Evolutionary conservation across 2,888 invertebrate genomes (phyloP), one percentile per base, ranked within the genome.

Genomic region (Chrysopilus asiliformis): DNA sequence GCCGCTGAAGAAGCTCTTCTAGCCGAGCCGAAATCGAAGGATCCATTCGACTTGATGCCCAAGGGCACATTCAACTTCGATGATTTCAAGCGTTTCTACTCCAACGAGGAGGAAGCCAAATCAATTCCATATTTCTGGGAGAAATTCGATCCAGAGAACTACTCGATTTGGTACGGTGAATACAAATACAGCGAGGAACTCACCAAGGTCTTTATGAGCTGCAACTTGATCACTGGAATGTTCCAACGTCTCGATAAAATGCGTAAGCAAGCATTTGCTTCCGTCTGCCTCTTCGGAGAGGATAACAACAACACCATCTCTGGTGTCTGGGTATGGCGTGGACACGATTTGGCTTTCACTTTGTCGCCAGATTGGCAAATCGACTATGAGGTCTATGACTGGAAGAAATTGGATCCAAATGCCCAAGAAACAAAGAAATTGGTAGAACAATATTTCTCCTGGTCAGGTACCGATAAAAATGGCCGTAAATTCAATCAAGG

Each of bases 91-190:
- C 79, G 94, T 45, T 79, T 74, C 52, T 99, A 98, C 67, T 95
- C 94, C 36, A 99, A 99, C 57, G 89, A 98, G 64, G 90, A 89
- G 19, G 93, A 89, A 57, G 67, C 75, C 6, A 81, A 83, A 56
- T 94, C 97, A 39, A 79, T 98, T 57, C 91, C 95, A 1, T 95
- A 90, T 65, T 98, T 99, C 72, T 98, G 91, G 86, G 78, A 93
- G 58, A 89, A 97, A 65, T 97, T 98, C 58, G 98, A 99, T 65
- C 72, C 86, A 6, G 81, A 91, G 58, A 74, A 93, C 66, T 95
- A 91, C 64, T 94, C 94, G 43, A 90, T 98, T 64, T 98, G 98
- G 98, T 78, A 74, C 46, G 82, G 89, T 35, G 93, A 95, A 70
- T 98, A 98, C 73, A 93, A 94, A 66, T 97, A 87, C 67, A 82